Conservation (phyloP, 2,113 vertebrate genomes). For the Colossoma macropomum region DNA sequence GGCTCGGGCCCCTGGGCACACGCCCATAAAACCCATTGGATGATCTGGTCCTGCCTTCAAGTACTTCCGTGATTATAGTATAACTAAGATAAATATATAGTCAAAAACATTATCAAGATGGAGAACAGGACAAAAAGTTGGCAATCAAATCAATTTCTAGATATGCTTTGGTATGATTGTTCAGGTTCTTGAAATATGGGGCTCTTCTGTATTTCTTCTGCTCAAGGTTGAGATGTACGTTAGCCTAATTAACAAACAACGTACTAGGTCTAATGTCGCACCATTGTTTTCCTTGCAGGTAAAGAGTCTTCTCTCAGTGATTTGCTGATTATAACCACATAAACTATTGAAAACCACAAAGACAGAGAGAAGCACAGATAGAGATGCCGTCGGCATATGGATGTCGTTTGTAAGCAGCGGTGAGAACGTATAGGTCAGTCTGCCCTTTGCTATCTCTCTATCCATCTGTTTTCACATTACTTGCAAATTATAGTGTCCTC, state of each 20-base stretch:
- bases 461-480: slow-evolving; percentile 99
- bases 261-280: background rate
- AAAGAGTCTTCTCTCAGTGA: background rate
- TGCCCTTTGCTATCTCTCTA: slow-evolving; percentile 90
- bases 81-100: background rate
- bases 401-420: slow-evolving; percentile 89
- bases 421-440: slow-evolving; percentile 86
- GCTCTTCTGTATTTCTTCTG: background rate
- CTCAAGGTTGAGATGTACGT: background rate
- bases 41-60: too few species aligned
- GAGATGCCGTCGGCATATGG: slow-evolving; percentile 93
- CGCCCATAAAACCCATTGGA: too few species aligned
- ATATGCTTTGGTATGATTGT: background rate
- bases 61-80: background rate
- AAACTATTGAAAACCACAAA: slow-evolving; percentile 12
- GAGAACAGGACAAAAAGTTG: background rate
- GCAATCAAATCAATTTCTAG: background rate
- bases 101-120: background rate
- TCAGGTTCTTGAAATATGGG: background rate
- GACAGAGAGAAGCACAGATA: slow-evolving; percentile 52
- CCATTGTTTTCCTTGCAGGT: slow-evolving; percentile 6
- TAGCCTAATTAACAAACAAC: background rate
- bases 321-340: slow-evolving; percentile 33
- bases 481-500: slow-evolving; percentile 96
- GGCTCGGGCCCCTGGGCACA: too few species aligned